Percentiles rank a stretch among this genome's conserved stretches.
phyloP scores from a whole-genome alignment of 2,113 vertebrate species.

The Oryzias melastigma region DNA sequence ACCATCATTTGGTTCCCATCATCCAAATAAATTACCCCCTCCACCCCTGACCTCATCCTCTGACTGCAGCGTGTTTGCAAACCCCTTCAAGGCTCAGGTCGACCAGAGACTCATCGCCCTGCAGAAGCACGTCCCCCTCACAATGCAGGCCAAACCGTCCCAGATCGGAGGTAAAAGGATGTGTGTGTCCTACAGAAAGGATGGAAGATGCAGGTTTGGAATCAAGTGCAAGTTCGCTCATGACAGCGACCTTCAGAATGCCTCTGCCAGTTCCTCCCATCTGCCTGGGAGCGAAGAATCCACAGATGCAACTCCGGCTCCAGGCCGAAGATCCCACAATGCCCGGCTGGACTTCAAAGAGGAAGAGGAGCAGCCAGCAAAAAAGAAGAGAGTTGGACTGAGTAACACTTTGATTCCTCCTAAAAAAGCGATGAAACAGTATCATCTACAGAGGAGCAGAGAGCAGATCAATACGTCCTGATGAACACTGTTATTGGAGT shows the following conservation, averaged over 20 bases:
- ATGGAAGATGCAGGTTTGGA: conserved; percentile 80
- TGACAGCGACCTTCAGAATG: conserved; percentile 78
- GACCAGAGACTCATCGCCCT: conserved; percentile 73
- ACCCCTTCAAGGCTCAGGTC: conserved; percentile 77
- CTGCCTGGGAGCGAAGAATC: conserved; percentile 5
- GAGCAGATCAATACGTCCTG: conserved; percentile 53
- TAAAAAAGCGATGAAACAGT: conserved; percentile 78
- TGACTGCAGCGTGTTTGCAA: conserved; percentile 76
- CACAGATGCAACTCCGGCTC: conserved; percentile 3
- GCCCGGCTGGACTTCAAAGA: conserved; percentile 8
- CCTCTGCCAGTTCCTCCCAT: conserved; percentile 9
- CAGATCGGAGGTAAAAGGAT: conserved; percentile 74
- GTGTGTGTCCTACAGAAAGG: conserved; percentile 77
- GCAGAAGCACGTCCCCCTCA: conserved; percentile 82
- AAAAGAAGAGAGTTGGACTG: conserved; percentile 77
- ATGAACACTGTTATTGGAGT: background rate
- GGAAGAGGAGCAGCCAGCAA: conserved; percentile 49
- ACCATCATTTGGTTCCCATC: background rate
- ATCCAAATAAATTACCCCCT: conserved; percentile 65
- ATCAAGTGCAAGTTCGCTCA: conserved; percentile 82
- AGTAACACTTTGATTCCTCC: conserved; percentile 79
- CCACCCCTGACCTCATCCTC: conserved; percentile 58
- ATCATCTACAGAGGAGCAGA: conserved; percentile 54
- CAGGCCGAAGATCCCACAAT: conserved; percentile 2
- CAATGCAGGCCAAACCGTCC: conserved; percentile 70